Evolutionary conservation across 2,888 invertebrate genomes (phyloP), one percentile per base, ranked within the genome.

Genomic region (Euphydryas editha): DNA sequence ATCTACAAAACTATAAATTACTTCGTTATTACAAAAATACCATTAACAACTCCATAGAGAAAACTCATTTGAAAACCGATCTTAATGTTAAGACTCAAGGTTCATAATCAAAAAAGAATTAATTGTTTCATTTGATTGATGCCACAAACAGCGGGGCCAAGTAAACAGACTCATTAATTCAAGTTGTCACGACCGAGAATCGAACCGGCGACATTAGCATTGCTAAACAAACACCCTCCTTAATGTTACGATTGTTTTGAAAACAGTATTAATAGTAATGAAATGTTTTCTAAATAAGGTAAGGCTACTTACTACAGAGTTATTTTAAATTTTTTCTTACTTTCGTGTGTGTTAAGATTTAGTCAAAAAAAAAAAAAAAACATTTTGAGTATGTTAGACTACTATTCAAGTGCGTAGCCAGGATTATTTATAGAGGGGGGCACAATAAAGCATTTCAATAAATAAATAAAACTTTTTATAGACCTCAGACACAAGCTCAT

Each of bases 81-180:
- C 47, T 10, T 47, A 47, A 20, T 0, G 2, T 13, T 20, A 20
- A 47, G 3, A 21, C 10, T 0, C 11, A 20, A 47, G 2, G 18
- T 13, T 13, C 47, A 47, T 18, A 47, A 47, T 47, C 46, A 18
- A 4, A 47, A 18, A 20, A 47, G 2, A 13, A 13, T 46, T 10
- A 11, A 13, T 13, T 13, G 13, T 47, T 20, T 18, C 4, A 47
- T 47, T 47, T 47, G 47, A 47, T 47, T 18, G 20, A 20, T 47
- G 20, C 5, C 21, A 18, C 20, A 11, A 47, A 47, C 47, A 17
- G 18, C 47, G 20, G 13, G 20, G 47, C n/a, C 17, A 24, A n/a
- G 59, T 59, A 59, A 59, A 59, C 59, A 59, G 20, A 59, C 7
- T 47, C 49, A 47, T 59, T 59, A 59, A 59, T 59, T 47, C 44